Conservation (phyloP, 2,113 vertebrate genomes). For the Lasiurus cinereus region DNA sequence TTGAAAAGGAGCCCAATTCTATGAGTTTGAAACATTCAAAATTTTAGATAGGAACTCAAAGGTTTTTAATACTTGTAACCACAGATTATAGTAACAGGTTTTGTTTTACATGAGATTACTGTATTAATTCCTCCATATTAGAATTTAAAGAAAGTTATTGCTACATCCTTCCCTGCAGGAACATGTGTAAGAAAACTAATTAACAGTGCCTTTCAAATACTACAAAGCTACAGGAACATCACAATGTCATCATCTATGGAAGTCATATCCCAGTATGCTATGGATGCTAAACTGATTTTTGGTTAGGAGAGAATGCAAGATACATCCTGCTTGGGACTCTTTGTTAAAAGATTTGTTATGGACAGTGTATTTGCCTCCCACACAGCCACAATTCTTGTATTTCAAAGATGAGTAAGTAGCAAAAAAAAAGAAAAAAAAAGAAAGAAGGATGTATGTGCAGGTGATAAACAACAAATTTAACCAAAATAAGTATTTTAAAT, state of each 20-base stretch:
- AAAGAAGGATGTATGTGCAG: neutral
- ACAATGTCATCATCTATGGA: neutral
- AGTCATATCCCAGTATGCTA: neutral
- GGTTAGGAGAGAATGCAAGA: neutral
- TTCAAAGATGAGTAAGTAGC: constrained; percentile 35
- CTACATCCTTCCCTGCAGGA: neutral
- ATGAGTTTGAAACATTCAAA: constrained; percentile 33
- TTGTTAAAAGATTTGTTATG: constrained; percentile 8
- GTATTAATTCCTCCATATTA: neutral
- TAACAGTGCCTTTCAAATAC: constrained; percentile 12
- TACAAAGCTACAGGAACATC: neutral
- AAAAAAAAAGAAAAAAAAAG: neutral
- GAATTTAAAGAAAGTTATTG: neutral
- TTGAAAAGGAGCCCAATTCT: constrained; percentile 33
- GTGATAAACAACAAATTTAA: neutral
- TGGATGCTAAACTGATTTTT: neutral
- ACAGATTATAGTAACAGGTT: neutral
- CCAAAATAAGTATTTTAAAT: neutral
- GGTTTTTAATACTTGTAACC: neutral
- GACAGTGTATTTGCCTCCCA: neutral
- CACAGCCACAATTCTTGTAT: neutral
- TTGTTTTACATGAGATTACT: constrained; percentile 4
- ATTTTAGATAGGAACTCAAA: constrained; percentile 25
- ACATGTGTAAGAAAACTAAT: constrained; percentile 25
- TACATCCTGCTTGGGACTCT: neutral